phyloP scores from a whole-genome alignment of 2,888 invertebrate species.

The Eledone cirrhosa region DNA sequence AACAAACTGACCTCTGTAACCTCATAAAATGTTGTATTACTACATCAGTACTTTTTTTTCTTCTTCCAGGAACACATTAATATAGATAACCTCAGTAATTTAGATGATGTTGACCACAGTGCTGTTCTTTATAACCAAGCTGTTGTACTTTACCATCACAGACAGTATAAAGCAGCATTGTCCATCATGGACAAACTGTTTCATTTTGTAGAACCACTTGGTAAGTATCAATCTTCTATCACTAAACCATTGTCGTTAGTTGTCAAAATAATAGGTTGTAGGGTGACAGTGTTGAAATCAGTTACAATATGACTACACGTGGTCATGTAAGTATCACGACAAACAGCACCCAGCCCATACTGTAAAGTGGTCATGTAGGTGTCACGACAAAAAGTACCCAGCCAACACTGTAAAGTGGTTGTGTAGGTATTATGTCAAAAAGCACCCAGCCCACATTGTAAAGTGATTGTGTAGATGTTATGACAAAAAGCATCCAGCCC shows the following conservation, averaged over 20 bases:
- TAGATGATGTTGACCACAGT: constrained; percentile 77
- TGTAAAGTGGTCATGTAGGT: too few species aligned
- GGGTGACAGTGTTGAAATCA: too few species aligned
- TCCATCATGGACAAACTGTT: constrained; percentile 73
- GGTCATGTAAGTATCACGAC: too few species aligned
- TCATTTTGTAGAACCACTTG: constrained; percentile 76
- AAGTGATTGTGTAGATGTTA: too few species aligned
- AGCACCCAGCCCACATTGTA: too few species aligned
- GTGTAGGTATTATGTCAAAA: too few species aligned
- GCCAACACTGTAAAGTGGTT: too few species aligned
- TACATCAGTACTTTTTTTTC: constrained; percentile 23
- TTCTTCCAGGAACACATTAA: constrained; percentile 65
- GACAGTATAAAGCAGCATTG: constrained; percentile 78
- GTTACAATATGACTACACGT: too few species aligned
- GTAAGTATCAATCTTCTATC: constrained; percentile 64
- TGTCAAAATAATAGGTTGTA: neutral
- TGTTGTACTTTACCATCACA: constrained; percentile 79
- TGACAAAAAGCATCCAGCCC: too few species aligned
- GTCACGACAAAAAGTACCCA: too few species aligned
- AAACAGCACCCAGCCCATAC: too few species aligned
- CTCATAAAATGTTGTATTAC: neutral
- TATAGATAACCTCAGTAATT: constrained; percentile 69
- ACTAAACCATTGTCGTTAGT: neutral
- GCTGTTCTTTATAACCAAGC: constrained; percentile 82
- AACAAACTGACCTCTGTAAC: neutral